Evolutionary conservation across 2,113 vertebrate genomes (phyloP).

Genomic region (Verasper variegatus): DNA sequence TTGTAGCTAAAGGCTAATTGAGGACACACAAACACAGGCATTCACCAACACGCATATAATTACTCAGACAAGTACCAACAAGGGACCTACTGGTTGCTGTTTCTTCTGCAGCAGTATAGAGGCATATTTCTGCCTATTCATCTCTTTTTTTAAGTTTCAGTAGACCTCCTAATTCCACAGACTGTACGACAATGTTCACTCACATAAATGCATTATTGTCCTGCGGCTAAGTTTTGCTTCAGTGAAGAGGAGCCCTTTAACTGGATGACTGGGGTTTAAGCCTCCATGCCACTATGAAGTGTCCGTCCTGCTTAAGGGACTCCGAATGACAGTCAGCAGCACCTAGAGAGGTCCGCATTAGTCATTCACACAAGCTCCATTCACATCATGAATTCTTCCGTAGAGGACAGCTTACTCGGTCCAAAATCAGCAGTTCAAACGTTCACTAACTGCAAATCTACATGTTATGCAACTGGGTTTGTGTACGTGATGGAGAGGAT

Average conservation of each 20-base stretch:
- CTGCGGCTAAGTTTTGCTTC: neutral
- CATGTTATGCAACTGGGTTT: constrained; percentile 15
- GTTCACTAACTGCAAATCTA: neutral
- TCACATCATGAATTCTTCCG: constrained; percentile 28
- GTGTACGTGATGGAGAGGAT: constrained; percentile 6
- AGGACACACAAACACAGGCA: constrained; percentile 25
- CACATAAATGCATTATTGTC: neutral
- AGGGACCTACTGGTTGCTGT: constrained; percentile 1
- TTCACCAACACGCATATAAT: neutral
- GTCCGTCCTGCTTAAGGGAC: constrained; percentile 13
- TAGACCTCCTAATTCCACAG: neutral
- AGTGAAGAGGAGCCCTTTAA: constrained; percentile 7
- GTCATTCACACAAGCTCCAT: constrained; percentile 21
- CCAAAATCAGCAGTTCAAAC: neutral
- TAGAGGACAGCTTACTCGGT: neutral
- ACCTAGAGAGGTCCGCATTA: constrained; percentile 27
- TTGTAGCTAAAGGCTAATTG: constrained; percentile 35
- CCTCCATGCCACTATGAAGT: constrained; percentile 24
- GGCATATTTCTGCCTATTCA: neutral
- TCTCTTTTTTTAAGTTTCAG: constrained; percentile 5
- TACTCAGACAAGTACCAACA: neutral
- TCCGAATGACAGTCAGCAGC: constrained; percentile 32
- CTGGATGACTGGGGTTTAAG: constrained; percentile 43
- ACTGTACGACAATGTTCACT: neutral
- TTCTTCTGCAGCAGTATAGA: neutral